These are phyloP conservation scores for Sigmodon hispidus DNA, from an alignment of 2,113 vertebrate genomes.

Conservation along the genomic window DNA sequence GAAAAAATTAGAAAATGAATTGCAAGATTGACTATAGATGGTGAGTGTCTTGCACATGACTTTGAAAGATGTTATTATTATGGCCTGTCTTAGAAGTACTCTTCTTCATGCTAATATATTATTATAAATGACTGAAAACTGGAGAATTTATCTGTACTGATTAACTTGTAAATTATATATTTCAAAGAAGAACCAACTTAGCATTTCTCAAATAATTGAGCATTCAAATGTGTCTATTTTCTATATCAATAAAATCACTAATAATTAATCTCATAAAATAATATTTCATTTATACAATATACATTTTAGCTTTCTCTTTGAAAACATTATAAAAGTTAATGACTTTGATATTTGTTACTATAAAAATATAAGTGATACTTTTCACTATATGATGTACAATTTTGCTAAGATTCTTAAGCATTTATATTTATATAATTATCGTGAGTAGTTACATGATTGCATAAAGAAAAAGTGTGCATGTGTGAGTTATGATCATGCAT, in stretches of 20 bases:
- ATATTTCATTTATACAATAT: not conserved
- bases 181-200: not conserved
- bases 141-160: not conserved
- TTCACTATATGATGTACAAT: constrained; percentile 12
- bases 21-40: not conserved
- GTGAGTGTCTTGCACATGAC: not conserved
- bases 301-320: not conserved
- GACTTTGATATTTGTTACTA: not conserved
- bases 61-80: not conserved
- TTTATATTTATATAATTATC: constrained; percentile 25
- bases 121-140: not conserved
- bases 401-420: not conserved
- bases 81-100: not conserved
- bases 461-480: not conserved
- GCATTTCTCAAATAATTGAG: constrained; percentile 10
- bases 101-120: not conserved
- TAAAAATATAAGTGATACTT: constrained; percentile 15
- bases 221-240: not conserved
- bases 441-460: not conserved
- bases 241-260: not conserved
- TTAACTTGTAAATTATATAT: constrained; percentile 9
- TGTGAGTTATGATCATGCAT: not conserved
- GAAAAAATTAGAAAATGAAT: constrained; percentile 19
- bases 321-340: not conserved
- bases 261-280: not conserved